Percentiles rank a stretch among this genome's conserved stretches.
These are phyloP conservation scores for Beroe forskalii DNA, from an alignment of 37 sponge, comb jelly and placozoan species.

Conservation along the genomic window DNA sequence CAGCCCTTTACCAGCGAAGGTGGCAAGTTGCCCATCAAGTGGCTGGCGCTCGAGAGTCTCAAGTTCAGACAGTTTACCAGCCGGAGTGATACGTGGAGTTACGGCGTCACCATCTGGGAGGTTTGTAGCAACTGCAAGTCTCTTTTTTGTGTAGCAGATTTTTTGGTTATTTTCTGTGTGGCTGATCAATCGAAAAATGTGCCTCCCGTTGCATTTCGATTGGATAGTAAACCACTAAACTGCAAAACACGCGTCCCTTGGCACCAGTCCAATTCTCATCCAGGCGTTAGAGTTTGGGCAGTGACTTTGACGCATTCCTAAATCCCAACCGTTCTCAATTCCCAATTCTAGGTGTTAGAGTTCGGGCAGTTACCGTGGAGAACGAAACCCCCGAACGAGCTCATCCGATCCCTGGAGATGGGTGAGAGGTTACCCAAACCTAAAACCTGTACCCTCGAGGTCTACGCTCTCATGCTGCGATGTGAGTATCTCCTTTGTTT, in stretches of 20 bases:
- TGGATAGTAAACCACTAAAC: too few species aligned
- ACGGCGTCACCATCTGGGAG: slow-evolving; percentile 52
- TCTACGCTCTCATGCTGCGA: slow-evolving; percentile 24
- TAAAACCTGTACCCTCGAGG: slow-evolving; percentile 5
- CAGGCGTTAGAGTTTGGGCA: too few species aligned
- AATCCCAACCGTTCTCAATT: too few species aligned
- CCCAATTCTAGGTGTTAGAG: slow-evolving; percentile 50
- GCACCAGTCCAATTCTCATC: too few species aligned
- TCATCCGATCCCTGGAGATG: slow-evolving; percentile 25
- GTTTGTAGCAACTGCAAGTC: slow-evolving; percentile 15
- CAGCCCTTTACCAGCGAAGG: slow-evolving; percentile 25
- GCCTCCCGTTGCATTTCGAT: too few species aligned
- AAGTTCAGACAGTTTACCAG: slow-evolving; percentile 10
- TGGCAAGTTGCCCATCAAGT: slow-evolving; percentile 46
- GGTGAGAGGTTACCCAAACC: slow-evolving; percentile 30
- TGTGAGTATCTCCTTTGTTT: slow-evolving; percentile 15
- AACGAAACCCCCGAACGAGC: slow-evolving; percentile 6
- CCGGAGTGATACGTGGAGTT: slow-evolving; percentile 39
- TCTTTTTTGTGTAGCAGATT: too few species aligned
- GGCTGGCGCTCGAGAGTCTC: slow-evolving; percentile 46
- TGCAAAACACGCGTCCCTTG: too few species aligned
- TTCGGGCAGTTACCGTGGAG: slow-evolving; percentile 40
- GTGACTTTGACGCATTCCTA: too few species aligned
- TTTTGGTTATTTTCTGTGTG: too few species aligned
- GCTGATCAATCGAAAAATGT: too few species aligned